Evolutionary conservation across 2,797 vertebrate species (phyloP).

Genomic region (Sebastolobus alascanus): DNA sequence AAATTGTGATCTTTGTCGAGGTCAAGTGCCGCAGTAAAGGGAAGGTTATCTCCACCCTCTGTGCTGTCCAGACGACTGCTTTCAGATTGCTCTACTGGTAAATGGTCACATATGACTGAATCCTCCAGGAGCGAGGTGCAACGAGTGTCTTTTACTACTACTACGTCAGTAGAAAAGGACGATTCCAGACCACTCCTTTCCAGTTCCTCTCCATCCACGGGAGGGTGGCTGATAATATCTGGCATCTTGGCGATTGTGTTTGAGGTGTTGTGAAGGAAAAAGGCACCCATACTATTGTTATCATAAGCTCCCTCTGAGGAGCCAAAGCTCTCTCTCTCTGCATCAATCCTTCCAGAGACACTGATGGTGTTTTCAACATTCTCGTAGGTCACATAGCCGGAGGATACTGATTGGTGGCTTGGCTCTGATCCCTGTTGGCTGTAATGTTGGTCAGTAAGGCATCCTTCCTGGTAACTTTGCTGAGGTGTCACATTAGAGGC

Average conservation of each 20-base stretch:
- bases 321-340: conserved; percentile 12
- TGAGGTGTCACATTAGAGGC: conserved; percentile 45
- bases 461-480: conserved; percentile 38
- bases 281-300: background rate
- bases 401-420: conserved; percentile 68
- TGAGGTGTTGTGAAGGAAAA: conserved; percentile 69
- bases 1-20: conserved; percentile 21
- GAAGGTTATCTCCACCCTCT: conserved; percentile 19
- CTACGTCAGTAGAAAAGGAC: conserved; percentile 27
- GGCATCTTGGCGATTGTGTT: conserved; percentile 64
- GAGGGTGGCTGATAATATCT: conserved; percentile 81
- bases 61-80: conserved; percentile 11
- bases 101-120: conserved; percentile 29
- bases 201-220: conserved; percentile 78
- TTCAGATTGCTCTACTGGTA: conserved; percentile 12
- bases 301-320: conserved; percentile 26
- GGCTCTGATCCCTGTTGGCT: conserved; percentile 41
- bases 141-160: conserved; percentile 25
- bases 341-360: conserved; percentile 37
- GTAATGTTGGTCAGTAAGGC: conserved; percentile 45
- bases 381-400: conserved; percentile 73
- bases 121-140: conserved; percentile 25
- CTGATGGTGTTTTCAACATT: conserved; percentile 56
- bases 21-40: background rate
- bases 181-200: conserved; percentile 68